These are phyloP conservation scores for Hermaeophaga mercurialis DNA, from an alignment of 2,888 invertebrate genomes.

Conservation along the genomic window DNA sequence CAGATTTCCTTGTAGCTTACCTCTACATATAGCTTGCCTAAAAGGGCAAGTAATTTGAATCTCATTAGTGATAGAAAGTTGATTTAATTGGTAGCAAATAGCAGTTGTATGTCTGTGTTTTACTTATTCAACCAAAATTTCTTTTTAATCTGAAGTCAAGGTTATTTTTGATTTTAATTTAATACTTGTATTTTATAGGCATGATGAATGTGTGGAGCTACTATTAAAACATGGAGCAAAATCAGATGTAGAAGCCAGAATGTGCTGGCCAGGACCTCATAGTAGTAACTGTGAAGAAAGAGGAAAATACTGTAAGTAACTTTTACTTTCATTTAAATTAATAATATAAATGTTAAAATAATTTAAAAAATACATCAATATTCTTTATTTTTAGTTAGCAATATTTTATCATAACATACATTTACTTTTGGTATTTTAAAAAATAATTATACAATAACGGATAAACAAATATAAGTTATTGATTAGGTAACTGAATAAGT, in stretches of 20 bases:
- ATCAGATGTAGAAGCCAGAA: constrained; percentile 72
- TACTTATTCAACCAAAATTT: too few species aligned
- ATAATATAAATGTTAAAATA: neutral
- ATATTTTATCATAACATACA: too few species aligned
- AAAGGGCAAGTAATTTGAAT: constrained; percentile 66
- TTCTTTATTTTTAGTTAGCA: neutral
- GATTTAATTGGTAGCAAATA: too few species aligned
- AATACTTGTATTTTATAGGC: constrained; percentile 51
- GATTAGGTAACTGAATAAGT: too few species aligned
- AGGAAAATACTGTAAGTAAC: constrained; percentile 64
- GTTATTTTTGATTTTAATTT: neutral
- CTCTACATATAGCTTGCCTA: constrained; percentile 74
- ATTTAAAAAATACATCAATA: constrained; percentile 2
- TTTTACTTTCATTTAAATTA: neutral
- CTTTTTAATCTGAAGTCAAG: too few species aligned
- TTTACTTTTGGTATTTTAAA: too few species aligned
- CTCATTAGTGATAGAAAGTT: too few species aligned
- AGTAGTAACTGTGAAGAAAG: constrained; percentile 72
- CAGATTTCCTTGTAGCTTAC: constrained; percentile 74
- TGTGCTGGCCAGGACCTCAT: constrained; percentile 78
- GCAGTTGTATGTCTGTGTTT: too few species aligned
- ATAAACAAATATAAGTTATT: too few species aligned
- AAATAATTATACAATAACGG: too few species aligned
- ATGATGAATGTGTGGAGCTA: constrained; percentile 71
- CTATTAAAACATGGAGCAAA: constrained; percentile 72